These are phyloP conservation scores for Ectropis crepuscularia DNA, from an alignment of 2,888 invertebrate species.

Conservation along the genomic window DNA sequence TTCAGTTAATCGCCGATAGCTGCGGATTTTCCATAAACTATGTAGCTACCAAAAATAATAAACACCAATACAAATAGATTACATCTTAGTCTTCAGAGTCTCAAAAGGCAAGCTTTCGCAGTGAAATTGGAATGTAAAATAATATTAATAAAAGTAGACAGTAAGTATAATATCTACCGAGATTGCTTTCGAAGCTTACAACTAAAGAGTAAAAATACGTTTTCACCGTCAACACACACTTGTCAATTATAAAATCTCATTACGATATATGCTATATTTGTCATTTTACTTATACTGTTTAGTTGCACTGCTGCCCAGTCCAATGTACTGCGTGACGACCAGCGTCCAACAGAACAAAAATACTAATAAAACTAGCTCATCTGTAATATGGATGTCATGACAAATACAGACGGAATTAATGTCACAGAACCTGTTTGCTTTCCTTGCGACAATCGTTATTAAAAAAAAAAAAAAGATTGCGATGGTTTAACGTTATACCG, in stretches of 20 bases:
- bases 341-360: constrained; percentile 2
- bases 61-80: constrained; percentile 16
- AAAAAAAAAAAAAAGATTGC: too few species aligned
- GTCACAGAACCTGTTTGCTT: too few species aligned
- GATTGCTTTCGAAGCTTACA: constrained; percentile 23
- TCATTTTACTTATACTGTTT: constrained; percentile 5
- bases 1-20: too few species aligned
- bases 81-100: constrained; percentile 14
- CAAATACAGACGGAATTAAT: too few species aligned
- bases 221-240: constrained; percentile 1
- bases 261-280: not conserved
- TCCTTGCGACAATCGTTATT: too few species aligned
- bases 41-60: constrained; percentile 16
- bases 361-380: not conserved
- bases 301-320: not conserved
- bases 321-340: constrained; percentile 7
- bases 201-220: constrained; percentile 7
- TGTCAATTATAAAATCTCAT: not conserved
- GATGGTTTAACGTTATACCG: too few species aligned
- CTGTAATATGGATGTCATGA: not conserved
- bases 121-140: constrained; percentile 18
- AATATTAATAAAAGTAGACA: constrained; percentile 6
- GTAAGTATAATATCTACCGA: constrained; percentile 14
- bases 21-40: not conserved
- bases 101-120: constrained; percentile 28